A percentile compares a stretch with the other conserved stretches of the same genome.
These are phyloP conservation scores for Eulithis prunata DNA, from an alignment of 2,888 invertebrate genomes.

Conservation along the genomic window DNA sequence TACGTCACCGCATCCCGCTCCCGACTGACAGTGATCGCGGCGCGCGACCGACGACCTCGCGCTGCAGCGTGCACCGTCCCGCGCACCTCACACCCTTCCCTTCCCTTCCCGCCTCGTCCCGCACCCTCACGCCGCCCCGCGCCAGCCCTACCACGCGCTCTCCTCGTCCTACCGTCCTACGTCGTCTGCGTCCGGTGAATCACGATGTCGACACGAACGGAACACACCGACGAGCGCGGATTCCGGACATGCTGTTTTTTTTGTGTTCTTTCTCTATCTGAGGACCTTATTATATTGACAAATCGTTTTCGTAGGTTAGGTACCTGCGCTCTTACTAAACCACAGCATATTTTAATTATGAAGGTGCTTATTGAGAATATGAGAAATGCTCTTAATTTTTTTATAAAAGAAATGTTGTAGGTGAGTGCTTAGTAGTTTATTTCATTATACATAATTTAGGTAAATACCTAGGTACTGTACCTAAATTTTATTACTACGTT, in stretches of 20 bases:
- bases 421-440: no score
- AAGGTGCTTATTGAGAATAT: no score
- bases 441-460: no score
- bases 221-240: conserved; percentile 34
- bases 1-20: conserved; percentile 85
- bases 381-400: no score
- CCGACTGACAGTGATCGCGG: conserved; percentile 73
- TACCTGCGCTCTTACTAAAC: background rate
- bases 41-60: conserved; percentile 82
- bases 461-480: no score
- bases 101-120: conserved; percentile 47
- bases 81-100: conserved; percentile 64
- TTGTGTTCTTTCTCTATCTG: conserved; percentile 1
- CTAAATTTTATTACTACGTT: no score
- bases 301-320: background rate
- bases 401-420: no score
- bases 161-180: conserved; percentile 65
- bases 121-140: conserved; percentile 45
- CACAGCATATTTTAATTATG: no score
- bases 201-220: conserved; percentile 55
- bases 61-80: conserved; percentile 80
- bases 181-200: conserved; percentile 76
- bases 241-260: conserved; percentile 24
- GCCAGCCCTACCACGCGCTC: conserved; percentile 43
- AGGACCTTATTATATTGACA: conserved; percentile 11